Base-by-base conservation (phyloP, 2,888 invertebrate genomes). In the Brenthis daphne region DNA sequence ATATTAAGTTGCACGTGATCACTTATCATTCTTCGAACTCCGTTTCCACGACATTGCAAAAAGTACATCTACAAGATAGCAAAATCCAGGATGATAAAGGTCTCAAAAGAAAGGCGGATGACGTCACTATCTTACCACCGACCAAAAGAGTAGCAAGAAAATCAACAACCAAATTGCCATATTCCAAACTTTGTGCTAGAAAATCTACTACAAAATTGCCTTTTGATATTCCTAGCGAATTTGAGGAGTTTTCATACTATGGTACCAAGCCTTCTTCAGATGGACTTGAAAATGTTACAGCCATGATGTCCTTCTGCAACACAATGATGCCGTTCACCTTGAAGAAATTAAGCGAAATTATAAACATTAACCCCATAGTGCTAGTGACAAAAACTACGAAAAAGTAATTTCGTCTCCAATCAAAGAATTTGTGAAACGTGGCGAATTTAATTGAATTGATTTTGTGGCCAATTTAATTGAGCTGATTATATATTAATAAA, bases 281-380 rank as follows among this genome's bases (percentile, higher is more conserved):
- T 1, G 80, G 91, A 65, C 83, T 89, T 57, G 79, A 82, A 0
- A 84, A 89, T 8, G 86, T 94, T 0, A 93, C 85, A 2, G 93
- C 94, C 0, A 85, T 89, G 0, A 92, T 95, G 85, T 89, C 94
- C 0, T 86, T 94, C 63, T 91, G 89, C 48, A 93, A 94, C n/a
- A 88, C 87, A 14, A 82, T 85, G 70, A 87, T 94, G 70, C 80
- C 83, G 5, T 81, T 88, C 24, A 90, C 92, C 12, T 87, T 94
- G 58, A 84, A 88, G 13, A 92, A 94, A 67, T 82, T 95, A 47
- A 67, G 51, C 12, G 67, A 67, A 20, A 67, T 73, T 5, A 69
- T 71, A 24, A 63, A 73, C 51, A 71, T 69, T 14, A 61, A 71
- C 37, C 73, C 73, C 4, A 50, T 55, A 20, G 70, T 73, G 50